Conservation (phyloP, 2,888 invertebrate species). For the Euplagia quadripunctaria region DNA sequence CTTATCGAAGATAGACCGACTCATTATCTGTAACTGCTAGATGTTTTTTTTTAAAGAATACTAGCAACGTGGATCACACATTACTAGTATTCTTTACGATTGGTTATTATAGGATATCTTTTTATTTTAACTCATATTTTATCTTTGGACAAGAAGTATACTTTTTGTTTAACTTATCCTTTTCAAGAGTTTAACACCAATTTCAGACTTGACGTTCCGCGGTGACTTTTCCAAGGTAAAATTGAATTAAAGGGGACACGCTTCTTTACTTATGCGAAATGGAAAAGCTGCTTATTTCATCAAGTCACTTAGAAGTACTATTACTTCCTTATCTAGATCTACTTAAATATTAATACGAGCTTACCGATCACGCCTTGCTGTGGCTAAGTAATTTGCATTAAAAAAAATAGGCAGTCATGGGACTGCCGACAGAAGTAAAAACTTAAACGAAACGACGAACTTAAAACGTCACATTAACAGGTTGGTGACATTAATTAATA, state of each 20-base stretch:
- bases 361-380: too few relatives aligned
- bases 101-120: constrained; percentile 6
- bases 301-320: constrained; percentile 1
- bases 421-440: too few relatives aligned
- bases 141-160: too few relatives aligned
- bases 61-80: too few relatives aligned
- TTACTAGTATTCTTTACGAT: too few relatives aligned
- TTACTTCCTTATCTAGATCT: neutral
- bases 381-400: too few relatives aligned
- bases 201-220: neutral
- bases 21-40: neutral
- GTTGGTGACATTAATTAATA: too few relatives aligned
- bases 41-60: neutral
- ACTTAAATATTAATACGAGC: neutral
- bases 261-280: constrained; percentile 7
- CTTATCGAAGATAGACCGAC: neutral
- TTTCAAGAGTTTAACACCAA: too few relatives aligned
- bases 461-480: too few relatives aligned
- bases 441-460: too few relatives aligned
- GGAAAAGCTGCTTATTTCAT: constrained; percentile 25
- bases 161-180: too few relatives aligned
- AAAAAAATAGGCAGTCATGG: too few relatives aligned
- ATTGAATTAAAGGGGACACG: constrained; percentile 11
- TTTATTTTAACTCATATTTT: neutral
- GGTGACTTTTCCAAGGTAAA: neutral